A percentile compares a stretch with the other conserved stretches of the same genome.
phyloP scores from a whole-genome alignment of 2,888 invertebrate genomes.

The Pterostichus madidus region DNA sequence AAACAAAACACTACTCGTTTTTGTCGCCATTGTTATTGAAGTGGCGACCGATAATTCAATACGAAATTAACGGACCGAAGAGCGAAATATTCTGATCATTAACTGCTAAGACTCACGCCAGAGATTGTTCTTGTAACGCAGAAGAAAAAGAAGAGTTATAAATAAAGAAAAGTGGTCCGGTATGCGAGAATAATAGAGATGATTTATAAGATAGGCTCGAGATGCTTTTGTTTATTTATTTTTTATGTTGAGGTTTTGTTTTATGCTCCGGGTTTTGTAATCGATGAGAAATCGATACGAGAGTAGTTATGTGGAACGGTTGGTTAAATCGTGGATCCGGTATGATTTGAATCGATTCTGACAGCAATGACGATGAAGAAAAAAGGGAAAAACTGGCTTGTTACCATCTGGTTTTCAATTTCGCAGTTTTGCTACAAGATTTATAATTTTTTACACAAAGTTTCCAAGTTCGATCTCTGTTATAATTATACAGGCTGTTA shows the following conservation, averaged over 20 bases:
- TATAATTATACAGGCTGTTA: too few species aligned
- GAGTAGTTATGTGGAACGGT: conserved; percentile 46
- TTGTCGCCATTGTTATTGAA: conserved; percentile 51
- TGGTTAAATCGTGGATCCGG: conserved; percentile 31
- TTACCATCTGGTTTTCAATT: conserved; percentile 37
- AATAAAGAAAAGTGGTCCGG: conserved; percentile 34
- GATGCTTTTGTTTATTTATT: conserved; percentile 23
- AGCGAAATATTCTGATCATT: conserved; percentile 52
- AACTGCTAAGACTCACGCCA: conserved; percentile 23
- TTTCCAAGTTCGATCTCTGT: conserved; percentile 3
- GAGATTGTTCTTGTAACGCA: not conserved
- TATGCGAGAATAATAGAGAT: conserved; percentile 52
- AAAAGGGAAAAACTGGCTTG: conserved; percentile 25
- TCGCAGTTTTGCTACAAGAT: not conserved
- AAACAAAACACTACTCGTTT: conserved; percentile 50
- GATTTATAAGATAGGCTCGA: conserved; percentile 49
- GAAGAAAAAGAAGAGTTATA: conserved; percentile 23
- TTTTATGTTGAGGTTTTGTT: conserved; percentile 30
- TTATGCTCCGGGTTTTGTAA: conserved; percentile 26
- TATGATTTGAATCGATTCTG: not conserved
- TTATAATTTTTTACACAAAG: not conserved
- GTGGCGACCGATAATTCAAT: conserved; percentile 31
- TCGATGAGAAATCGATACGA: conserved; percentile 48
- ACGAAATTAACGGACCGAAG: not conserved
- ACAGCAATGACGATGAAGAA: conserved; percentile 18